These are phyloP conservation scores for Megaceryle maxima DNA, from an alignment of 2,113 vertebrate genomes.

Conservation along the genomic window DNA sequence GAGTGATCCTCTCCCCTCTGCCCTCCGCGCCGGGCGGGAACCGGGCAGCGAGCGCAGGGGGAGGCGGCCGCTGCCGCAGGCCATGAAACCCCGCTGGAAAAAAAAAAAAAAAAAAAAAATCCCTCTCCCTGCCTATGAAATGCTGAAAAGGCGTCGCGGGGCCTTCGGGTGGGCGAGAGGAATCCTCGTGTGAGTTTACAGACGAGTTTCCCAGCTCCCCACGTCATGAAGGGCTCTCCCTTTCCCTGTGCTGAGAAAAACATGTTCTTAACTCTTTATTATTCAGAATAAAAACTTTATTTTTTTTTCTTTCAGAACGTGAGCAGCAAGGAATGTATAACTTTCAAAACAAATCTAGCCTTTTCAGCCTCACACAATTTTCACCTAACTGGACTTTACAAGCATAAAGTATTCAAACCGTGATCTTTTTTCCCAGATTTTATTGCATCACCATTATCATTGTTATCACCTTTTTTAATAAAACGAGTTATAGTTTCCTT, in stretches of 20 bases:
- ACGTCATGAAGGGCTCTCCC: slow-evolving; percentile 10
- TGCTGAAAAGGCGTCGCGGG: neutral
- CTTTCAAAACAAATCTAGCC: slow-evolving; percentile 82
- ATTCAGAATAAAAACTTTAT: slow-evolving; percentile 86
- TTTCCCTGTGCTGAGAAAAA: slow-evolving; percentile 55
- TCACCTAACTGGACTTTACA: slow-evolving; percentile 73
- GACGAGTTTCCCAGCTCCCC: neutral
- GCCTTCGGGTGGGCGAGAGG: neutral
- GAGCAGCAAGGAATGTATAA: slow-evolving; percentile 97
- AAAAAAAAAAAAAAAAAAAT: no score
- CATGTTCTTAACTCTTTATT: slow-evolving; percentile 70
- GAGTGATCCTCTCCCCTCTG: neutral
- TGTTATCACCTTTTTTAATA: slow-evolving; percentile 53
- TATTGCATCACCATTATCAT: slow-evolving; percentile 88
- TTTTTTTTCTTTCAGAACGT: slow-evolving; percentile 83
- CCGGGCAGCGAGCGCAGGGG: neutral
- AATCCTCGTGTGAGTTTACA: slow-evolving; percentile 9
- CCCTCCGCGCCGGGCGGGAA: neutral
- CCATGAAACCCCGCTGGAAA: neutral
- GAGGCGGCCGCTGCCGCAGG: neutral
- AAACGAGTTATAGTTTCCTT: slow-evolving; percentile 77
- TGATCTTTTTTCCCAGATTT: slow-evolving; percentile 80
- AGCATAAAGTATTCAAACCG: slow-evolving; percentile 72
- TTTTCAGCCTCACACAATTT: slow-evolving; percentile 75
- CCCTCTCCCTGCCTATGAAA: neutral